Base-by-base conservation (phyloP, 2,797 vertebrate genomes). In the Chloroceryle amazona region DNA sequence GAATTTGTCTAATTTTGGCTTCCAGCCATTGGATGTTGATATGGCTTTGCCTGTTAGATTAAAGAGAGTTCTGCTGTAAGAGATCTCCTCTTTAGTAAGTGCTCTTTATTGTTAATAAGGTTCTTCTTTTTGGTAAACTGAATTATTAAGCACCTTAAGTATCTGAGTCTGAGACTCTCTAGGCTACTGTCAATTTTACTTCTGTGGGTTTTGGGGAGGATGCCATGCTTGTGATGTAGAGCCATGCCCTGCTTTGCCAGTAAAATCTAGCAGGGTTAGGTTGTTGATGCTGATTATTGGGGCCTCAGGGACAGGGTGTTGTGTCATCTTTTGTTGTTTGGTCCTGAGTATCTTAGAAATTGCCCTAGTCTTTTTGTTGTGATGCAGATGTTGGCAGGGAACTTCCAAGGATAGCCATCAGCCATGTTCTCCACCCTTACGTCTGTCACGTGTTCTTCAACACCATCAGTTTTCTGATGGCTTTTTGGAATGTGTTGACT, bases 1-100 rank as follows among this genome's bases (percentile, higher is more conserved):
- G 82, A 90, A 95, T 94, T 90, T 86, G 82, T 93, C 85, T 96
- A 63, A 79, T 93, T 91, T 90, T 95, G 89, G 91, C 89, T 96
- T 81, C 58, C 73, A 84, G 89, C 66, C 89, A 60, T 3, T 95
- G 85, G 87, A 66, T 89, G 84, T 79, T 91, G 93, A 60, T 79
- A 66, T 9, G 28, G 70, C 52, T 95, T 95, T 93, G 75, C 86
- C 87, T 88, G 93, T 67, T 72, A 65, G 65, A 81, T 93, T 86
- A 80, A 88, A 93, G 60, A 78, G 88, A 46, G 55, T 82, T 93
- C 83, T 90, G 62, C 55, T 81, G 0, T 21, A 63, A 72, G 90
- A 75, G 15, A 91, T 31, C 37, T 80, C 17, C 29, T 82, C 89
- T 75, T 74, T 54, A 74, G 33, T 31, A 88, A 89, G 65, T 66